Conservation (phyloP, 2,113 vertebrate species). For the Chitala chitala region DNA sequence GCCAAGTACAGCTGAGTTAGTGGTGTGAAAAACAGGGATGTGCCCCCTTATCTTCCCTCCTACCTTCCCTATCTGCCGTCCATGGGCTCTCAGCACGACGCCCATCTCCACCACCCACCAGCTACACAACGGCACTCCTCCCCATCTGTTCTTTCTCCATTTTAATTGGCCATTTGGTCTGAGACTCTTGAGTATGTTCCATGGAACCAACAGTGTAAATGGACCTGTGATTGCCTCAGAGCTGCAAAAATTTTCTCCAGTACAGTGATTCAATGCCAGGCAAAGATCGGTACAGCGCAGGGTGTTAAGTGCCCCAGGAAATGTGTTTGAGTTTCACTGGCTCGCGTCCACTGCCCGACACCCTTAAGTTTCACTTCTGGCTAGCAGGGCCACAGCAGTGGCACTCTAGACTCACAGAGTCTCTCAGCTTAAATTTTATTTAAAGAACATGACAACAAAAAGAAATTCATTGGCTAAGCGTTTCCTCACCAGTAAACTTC, state of each 20-base stretch:
- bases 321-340: not conserved
- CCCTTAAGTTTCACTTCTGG: not conserved
- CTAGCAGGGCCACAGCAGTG: not conserved
- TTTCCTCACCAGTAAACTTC: too few relatives aligned
- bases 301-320: not conserved
- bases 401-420: not conserved
- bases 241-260: not conserved
- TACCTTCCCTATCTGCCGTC: not conserved
- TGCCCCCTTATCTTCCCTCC: not conserved
- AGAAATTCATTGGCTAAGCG: too few relatives aligned
- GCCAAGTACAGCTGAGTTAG: not conserved
- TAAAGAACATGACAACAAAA: too few relatives aligned
- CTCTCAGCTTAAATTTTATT: too few relatives aligned
- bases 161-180: conserved; percentile 16
- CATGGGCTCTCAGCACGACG: not conserved
- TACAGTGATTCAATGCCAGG: conserved; percentile 2
- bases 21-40: conserved; percentile 2
- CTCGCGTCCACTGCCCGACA: not conserved
- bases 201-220: not conserved
- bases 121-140: not conserved
- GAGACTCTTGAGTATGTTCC: conserved; percentile 14
- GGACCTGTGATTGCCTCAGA: conserved; percentile 11
- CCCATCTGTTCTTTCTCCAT: conserved; percentile 14
- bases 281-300: not conserved
- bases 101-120: conserved; percentile 7